Conservation (phyloP, 2,113 vertebrate genomes). For the Columba livia region DNA sequence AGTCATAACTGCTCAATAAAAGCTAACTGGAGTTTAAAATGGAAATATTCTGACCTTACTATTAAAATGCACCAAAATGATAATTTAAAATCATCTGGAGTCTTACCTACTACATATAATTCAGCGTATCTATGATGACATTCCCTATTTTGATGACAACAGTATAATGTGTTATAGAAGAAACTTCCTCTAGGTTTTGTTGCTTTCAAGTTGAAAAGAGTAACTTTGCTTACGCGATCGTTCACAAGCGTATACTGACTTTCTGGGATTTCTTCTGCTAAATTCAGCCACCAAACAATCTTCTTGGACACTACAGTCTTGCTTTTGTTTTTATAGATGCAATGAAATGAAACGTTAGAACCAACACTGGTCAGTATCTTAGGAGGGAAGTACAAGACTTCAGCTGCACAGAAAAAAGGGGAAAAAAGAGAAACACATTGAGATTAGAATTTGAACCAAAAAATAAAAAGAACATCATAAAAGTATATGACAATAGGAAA, state of each 20-base stretch:
- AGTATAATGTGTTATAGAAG: constrained; percentile 82
- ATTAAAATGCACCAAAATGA: background rate
- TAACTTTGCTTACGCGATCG: constrained; percentile 78
- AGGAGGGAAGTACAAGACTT: constrained; percentile 87
- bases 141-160: constrained; percentile 73
- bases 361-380: constrained; percentile 78
- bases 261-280: constrained; percentile 73
- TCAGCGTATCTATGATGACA: constrained; percentile 85
- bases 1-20: background rate
- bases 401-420: constrained; percentile 38
- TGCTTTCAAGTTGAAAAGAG: constrained; percentile 73
- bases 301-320: constrained; percentile 67
- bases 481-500: background rate
- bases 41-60: background rate
- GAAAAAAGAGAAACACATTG: background rate
- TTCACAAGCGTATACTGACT: constrained; percentile 79
- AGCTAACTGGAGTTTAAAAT: background rate
- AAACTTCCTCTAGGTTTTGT: constrained; percentile 77
- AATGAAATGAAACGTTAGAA: constrained; percentile 83
- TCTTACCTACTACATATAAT: constrained; percentile 83
- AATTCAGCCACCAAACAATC: constrained; percentile 87
- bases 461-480: too few relatives aligned
- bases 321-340: constrained; percentile 81
- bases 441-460: background rate
- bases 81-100: background rate